These are phyloP conservation scores for Xylota sylvarum DNA, from an alignment of 2,888 invertebrate genomes.

Conservation along the genomic window DNA sequence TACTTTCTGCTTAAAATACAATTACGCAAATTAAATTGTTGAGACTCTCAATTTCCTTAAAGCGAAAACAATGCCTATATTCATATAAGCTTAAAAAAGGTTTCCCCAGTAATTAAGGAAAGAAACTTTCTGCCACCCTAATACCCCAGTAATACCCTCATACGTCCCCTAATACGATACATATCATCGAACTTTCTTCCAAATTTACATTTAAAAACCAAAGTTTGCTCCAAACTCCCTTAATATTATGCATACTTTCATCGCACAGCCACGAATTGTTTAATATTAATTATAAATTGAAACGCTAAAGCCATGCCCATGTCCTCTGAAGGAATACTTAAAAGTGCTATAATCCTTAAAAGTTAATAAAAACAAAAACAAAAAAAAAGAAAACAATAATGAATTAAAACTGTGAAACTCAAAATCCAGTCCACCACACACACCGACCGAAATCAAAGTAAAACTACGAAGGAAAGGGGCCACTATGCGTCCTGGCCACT, in stretches of 20 bases:
- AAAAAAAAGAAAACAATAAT: constrained; percentile 39
- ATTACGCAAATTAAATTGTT: too few relatives aligned
- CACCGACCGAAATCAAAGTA: constrained; percentile 33
- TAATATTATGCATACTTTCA: neutral
- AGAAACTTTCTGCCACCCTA: neutral
- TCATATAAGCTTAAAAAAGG: neutral
- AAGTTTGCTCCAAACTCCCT: neutral
- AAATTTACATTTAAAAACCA: neutral
- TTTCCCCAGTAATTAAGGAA: neutral
- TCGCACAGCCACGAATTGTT: neutral
- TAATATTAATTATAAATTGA: neutral
- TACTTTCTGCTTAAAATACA: too few relatives aligned
- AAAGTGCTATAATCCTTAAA: constrained; percentile 32
- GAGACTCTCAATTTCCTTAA: neutral
- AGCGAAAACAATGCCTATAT: neutral
- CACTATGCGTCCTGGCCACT: constrained; percentile 55
- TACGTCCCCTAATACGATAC: neutral
- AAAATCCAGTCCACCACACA: constrained; percentile 22
- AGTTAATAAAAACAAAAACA: constrained; percentile 43
- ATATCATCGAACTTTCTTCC: neutral
- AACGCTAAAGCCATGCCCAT: neutral
- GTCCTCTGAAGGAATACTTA: neutral
- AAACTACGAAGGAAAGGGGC: constrained; percentile 14
- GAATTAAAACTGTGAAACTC: constrained; percentile 19
- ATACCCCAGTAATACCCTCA: neutral